These are phyloP conservation scores for Bovichtus diacanthus DNA, from an alignment of 2,797 vertebrate species.

Conservation along the genomic window DNA sequence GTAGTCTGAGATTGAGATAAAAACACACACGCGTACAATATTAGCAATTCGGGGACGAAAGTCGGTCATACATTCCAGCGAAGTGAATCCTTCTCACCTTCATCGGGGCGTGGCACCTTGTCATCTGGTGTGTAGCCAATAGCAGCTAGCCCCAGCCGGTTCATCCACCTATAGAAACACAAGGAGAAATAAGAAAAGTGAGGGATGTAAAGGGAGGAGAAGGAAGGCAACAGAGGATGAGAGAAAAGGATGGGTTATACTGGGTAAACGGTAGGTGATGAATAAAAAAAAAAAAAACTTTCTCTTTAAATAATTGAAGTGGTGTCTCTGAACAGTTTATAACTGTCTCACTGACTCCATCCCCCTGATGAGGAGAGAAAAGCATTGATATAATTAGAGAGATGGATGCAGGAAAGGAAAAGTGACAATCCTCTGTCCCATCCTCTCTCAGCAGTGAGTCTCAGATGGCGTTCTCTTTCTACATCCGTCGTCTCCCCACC, in stretches of 20 bases:
- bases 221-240: background rate
- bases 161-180: constrained; percentile 89
- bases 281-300: constrained; percentile 56
- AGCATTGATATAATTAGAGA: constrained; percentile 42
- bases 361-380: constrained; percentile 48
- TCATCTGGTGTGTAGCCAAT: constrained; percentile 93
- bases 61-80: background rate
- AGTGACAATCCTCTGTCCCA: constrained; percentile 13
- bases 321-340: constrained; percentile 47
- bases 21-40: constrained; percentile 13
- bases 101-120: constrained; percentile 90
- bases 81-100: constrained; percentile 83
- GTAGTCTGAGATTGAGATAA: constrained; percentile 85
- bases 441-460: constrained; percentile 22
- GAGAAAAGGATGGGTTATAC: constrained; percentile 21
- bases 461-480: constrained; percentile 30
- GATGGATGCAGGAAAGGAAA: constrained; percentile 44
- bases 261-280: constrained; percentile 44
- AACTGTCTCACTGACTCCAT: constrained; percentile 44
- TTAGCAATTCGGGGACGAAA: background rate
- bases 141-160: constrained; percentile 89
- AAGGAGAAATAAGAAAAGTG: background rate
- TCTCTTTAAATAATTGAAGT: constrained; percentile 58
- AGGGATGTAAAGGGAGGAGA: background rate
- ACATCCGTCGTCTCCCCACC: constrained; percentile 21